phyloP scores from a whole-genome alignment of 2,113 vertebrate species.

The Amblyopsis rosae region DNA sequence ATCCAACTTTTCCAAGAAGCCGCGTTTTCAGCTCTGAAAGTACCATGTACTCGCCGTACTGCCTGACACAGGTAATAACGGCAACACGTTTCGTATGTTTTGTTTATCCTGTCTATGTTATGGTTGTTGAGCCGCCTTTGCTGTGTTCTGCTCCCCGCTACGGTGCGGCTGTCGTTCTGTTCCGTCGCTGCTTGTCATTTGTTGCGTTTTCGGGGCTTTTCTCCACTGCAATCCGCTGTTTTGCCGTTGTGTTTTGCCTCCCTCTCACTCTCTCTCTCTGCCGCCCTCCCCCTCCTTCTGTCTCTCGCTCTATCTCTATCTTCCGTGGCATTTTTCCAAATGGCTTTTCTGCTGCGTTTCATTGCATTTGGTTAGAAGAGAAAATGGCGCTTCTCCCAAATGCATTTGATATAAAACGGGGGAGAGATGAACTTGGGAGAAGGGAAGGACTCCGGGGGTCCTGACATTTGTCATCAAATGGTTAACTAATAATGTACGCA shows the following conservation, averaged over 20 bases:
- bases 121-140: conserved; percentile 12
- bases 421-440: conserved; percentile 43
- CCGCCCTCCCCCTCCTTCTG: conserved; percentile 7
- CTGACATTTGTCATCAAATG: conserved; percentile 29
- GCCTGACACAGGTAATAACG: conserved; percentile 81
- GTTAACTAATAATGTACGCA: background rate
- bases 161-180: conserved; percentile 27
- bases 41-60: conserved; percentile 83
- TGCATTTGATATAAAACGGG: conserved; percentile 76
- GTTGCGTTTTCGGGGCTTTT: conserved; percentile 52
- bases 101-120: background rate
- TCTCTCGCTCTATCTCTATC: conserved; percentile 5
- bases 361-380: conserved; percentile 78
- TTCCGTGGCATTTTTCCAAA: conserved; percentile 64
- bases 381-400: conserved; percentile 83
- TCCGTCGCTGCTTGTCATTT: conserved; percentile 52
- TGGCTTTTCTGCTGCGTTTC: conserved; percentile 67
- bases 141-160: conserved; percentile 31
- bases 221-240: conserved; percentile 39
- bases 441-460: conserved; percentile 30
- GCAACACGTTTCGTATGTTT: background rate
- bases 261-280: conserved; percentile 1
- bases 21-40: conserved; percentile 68
- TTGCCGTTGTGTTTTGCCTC: conserved; percentile 40
- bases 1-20: conserved; percentile 75